Percentiles rank a stretch among this genome's conserved stretches.
phyloP scores from a whole-genome alignment of 1,140 invertebrate species.

The Diabrotica undecimpunctata region DNA sequence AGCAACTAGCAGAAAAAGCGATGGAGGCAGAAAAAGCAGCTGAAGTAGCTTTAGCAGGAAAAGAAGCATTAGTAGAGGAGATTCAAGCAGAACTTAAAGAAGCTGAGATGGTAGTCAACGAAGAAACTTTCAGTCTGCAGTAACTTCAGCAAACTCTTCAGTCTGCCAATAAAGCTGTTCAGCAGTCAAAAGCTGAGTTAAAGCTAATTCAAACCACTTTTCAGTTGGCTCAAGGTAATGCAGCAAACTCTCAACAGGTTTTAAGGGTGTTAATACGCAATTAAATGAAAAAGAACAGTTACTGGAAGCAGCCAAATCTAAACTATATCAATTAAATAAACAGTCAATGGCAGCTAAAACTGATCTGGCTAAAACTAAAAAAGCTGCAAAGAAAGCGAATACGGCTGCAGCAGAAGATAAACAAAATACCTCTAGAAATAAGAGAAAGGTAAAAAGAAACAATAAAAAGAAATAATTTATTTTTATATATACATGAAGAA shows the following conservation, averaged over 20 bases:
- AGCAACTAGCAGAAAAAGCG: conserved; percentile 63
- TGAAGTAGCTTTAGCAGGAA: conserved; percentile 60
- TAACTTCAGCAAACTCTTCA: conserved; percentile 58
- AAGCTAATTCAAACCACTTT: conserved; percentile 49
- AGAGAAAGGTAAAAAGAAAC: conserved; percentile 23
- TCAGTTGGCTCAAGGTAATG: conserved; percentile 53
- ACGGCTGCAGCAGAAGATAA: conserved; percentile 61
- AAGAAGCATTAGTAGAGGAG: conserved; percentile 53
- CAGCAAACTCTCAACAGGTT: conserved; percentile 57
- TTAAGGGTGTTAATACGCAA: conserved; percentile 54
- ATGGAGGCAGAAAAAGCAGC: conserved; percentile 63
- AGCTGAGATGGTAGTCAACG: conserved; percentile 56
- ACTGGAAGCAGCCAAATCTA: conserved; percentile 59
- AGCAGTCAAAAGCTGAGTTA: conserved; percentile 53
- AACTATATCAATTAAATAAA: conserved; percentile 55
- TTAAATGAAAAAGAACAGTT: conserved; percentile 61
- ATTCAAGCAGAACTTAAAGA: conserved; percentile 49
- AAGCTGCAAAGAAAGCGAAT: conserved; percentile 59
- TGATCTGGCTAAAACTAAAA: conserved; percentile 60
- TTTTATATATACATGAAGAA: too few relatives aligned
- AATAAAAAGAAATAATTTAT: too few relatives aligned
- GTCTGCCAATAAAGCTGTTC: conserved; percentile 54
- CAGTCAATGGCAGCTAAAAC: conserved; percentile 56
- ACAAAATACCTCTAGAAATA: conserved; percentile 39
- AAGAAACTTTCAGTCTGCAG: conserved; percentile 57